Base-by-base conservation (phyloP, 2,797 vertebrate species). In the Eutrigla gurnardus region DNA sequence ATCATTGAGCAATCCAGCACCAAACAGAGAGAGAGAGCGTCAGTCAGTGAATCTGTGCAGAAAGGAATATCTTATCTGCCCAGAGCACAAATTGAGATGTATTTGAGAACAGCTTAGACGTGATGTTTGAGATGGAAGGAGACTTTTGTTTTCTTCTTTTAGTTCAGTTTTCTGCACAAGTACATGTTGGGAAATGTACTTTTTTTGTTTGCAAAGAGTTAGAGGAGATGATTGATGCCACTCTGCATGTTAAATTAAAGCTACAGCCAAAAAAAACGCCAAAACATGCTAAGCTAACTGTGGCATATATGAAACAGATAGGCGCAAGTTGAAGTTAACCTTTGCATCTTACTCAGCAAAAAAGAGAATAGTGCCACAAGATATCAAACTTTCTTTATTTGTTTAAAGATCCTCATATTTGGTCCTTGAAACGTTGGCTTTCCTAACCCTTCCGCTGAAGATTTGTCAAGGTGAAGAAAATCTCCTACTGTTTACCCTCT, bases 371-470 rank as follows among this genome's bases (percentile, higher is more conserved):
- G 37, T 70, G 69, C 15, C 40, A 11, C 4, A 6, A 70, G 61
- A 73, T 37, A 32, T 33, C 7, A 7, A 68, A 62, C n/a, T 25
- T 25, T 25, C 25, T 25, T 25, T 33, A 3, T 55, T 49, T 9
- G 35, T 77, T 73, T 68, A 65, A 61, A 40, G 35, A 74, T 67
- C 45, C 61, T 73, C n/a, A 65, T 57, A 43, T 50, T 65, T 52
- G 65, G 9, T 67, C 32, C 3, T 32, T 36, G 32, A 70, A 40
- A 58, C 52, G n/a, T 50, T 52, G 36, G 7, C 49, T 66, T 36
- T 71, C 33, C 50, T 65, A 43, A 73, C 50, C 32, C 54, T 80
- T 76, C 71, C 33, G 42, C 42, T 45, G 50, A 47, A 63, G 35
- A 59, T 70, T 42, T 47, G 43, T 60, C 40, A 64, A 67, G 65